Evolutionary conservation across 2,113 vertebrate genomes (phyloP).

Genomic region (Odontesthes bonariensis): DNA sequence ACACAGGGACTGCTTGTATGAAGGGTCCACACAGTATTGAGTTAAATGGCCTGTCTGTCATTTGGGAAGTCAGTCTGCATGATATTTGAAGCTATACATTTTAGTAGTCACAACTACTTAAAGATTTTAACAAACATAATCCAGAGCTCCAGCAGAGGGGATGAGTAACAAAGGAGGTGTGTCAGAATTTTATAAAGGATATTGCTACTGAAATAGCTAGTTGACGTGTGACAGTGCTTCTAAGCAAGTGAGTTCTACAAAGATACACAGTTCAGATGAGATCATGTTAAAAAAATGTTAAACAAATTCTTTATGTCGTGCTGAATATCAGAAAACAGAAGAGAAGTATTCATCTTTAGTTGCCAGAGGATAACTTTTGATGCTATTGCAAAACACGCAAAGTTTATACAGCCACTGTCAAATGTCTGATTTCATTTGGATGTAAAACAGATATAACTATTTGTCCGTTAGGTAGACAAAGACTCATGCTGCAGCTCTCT

Average conservation of each 20-base stretch:
- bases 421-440: neutral
- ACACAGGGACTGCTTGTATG: conserved; percentile 73
- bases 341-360: conserved; percentile 17
- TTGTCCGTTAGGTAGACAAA: conserved; percentile 5
- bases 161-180: conserved; percentile 18
- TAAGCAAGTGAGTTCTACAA: neutral
- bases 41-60: conserved; percentile 71
- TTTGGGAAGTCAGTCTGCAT: conserved; percentile 35
- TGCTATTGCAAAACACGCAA: neutral
- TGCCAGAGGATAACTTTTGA: neutral
- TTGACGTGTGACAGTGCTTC: neutral
- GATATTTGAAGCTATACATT: conserved; percentile 26
- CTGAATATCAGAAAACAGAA: too few species aligned
- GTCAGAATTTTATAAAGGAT: neutral
- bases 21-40: conserved; percentile 36
- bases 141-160: neutral
- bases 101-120: conserved; percentile 24
- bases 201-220: neutral
- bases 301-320: too few species aligned
- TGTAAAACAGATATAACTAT: conserved; percentile 6
- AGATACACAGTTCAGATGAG: neutral
- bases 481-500: neutral
- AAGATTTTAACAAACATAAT: neutral
- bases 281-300: too few species aligned
- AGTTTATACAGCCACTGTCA: neutral